Conservation (phyloP, 2,888 invertebrate species). For the Ceramica pisi region DNA sequence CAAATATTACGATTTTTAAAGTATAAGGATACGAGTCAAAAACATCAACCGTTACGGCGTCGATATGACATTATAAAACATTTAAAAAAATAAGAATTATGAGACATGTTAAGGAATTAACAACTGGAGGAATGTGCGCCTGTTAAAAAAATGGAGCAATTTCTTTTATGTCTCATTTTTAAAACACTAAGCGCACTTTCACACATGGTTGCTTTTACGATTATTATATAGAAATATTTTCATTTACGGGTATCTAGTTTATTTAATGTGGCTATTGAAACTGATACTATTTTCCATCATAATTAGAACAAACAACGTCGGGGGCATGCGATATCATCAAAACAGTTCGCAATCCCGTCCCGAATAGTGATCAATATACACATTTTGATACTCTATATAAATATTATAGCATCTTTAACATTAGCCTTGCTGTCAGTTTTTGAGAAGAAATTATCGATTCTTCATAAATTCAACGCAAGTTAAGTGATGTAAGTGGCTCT, state of each 20-base stretch:
- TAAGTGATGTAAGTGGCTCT: no score
- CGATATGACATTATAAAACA: no score
- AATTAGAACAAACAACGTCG: neutral
- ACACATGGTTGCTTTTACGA: conserved; percentile 36
- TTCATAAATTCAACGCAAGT: no score
- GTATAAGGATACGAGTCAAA: no score
- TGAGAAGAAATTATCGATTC: no score
- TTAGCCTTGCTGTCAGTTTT: no score
- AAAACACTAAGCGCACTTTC: conserved; percentile 28
- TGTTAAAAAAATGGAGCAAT: conserved; percentile 38
- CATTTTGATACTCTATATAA: no score
- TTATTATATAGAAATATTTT: conserved; percentile 20
- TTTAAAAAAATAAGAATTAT: neutral
- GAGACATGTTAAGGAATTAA: conserved; percentile 23
- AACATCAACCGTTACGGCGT: no score
- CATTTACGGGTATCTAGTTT: neutral
- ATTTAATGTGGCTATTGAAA: conserved; percentile 18
- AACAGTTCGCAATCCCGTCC: neutral
- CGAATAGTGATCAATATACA: neutral
- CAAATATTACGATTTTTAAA: no score
- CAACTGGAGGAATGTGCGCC: conserved; percentile 20
- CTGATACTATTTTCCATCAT: neutral
- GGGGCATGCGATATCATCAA: neutral
- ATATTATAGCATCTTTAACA: no score
- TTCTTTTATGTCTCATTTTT: conserved; percentile 43